These are phyloP conservation scores for Platyscapa corneri DNA, from an alignment of 1,140 invertebrate genomes.

Conservation along the genomic window DNA sequence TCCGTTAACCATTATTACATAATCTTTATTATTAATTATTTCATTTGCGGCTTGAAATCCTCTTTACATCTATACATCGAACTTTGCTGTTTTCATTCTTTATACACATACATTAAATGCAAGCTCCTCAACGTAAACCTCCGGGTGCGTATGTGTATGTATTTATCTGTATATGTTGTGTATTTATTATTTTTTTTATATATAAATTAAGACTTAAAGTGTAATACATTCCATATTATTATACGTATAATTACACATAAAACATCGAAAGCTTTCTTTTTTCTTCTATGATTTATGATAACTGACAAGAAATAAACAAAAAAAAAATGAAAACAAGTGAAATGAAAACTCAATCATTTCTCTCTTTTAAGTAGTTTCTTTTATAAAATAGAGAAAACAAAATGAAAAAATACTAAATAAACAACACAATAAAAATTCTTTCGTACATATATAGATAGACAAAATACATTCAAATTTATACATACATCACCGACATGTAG, in stretches of 20 bases:
- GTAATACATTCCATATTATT: slow-evolving; percentile 15
- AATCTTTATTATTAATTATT: slow-evolving; percentile 12
- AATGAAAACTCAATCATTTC: not conserved
- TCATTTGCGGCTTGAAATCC: not conserved
- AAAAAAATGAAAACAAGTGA: slow-evolving; percentile 12
- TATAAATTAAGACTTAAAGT: slow-evolving; percentile 45
- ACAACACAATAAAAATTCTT: not conserved
- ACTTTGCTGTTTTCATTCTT: slow-evolving; percentile 14
- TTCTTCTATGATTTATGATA: slow-evolving; percentile 13
- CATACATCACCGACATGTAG: too few species aligned
- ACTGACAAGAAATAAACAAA: slow-evolving; percentile 36
- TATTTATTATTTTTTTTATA: slow-evolving; percentile 17
- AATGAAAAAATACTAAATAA: not conserved
- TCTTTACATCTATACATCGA: slow-evolving; percentile 31
- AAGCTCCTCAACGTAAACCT: slow-evolving; percentile 28
- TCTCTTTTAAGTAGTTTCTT: not conserved
- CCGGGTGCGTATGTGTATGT: slow-evolving; percentile 9
- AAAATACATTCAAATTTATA: too few species aligned
- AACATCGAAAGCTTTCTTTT: slow-evolving; percentile 3
- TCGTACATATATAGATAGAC: too few species aligned
- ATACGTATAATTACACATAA: slow-evolving; percentile 28
- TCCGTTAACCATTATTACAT: slow-evolving; percentile 16
- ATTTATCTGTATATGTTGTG: not conserved
- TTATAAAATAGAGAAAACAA: not conserved
- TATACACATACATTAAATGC: slow-evolving; percentile 45